Evolutionary conservation across 37 sponge, comb jelly and placozoan genomes (phyloP), one percentile per base, ranked within the genome.

Genomic region (Crambe crambe): DNA sequence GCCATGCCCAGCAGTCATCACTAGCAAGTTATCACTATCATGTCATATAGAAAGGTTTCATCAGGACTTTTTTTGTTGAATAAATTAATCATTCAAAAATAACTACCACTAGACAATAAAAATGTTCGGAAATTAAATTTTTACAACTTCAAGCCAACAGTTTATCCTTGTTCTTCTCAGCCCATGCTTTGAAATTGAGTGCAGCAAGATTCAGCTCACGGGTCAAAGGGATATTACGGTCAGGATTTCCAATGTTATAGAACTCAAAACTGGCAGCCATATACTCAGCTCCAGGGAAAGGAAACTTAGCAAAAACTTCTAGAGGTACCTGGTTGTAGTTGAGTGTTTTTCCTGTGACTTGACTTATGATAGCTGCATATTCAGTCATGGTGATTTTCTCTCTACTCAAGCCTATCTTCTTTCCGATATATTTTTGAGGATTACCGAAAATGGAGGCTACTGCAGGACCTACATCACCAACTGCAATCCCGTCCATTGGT

Each of bases 211-310:
- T 82, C 29, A 91, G 78, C 17, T 42, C 29, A 39, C 70, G 47
- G 18, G 91, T 86, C 56, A 86, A 37, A 0, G 29, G 26, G 23
- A 81, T 35, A 66, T 82, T 79, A 41, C 78, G 73, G 10, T 64
- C 68, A 6, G 75, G 67, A 31, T 85, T 85, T 22, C 63, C 83
- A 1, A 8, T 39, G 37, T 64, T 43, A 42, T 86, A 91, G 57
- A 75, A 91, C 3, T 91, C 77, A 58, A 82, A 91, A 87, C 85
- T 91, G 9, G 64, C 75, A 32, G 87, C 82, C 6, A 91, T 20
- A 4, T 91, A 87, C 5, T 82, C 79, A 41, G 91, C 87, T 21
- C 78, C 82, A 31, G 91, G 91, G 62, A 85, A 85, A 61, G 80
- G 85, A n/a, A 85, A 77, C 39, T 81, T 78, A 5, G 87, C 87